These are phyloP conservation scores for Larimichthys polyactis DNA, from an alignment of 2,113 vertebrate species.

Conservation along the genomic window DNA sequence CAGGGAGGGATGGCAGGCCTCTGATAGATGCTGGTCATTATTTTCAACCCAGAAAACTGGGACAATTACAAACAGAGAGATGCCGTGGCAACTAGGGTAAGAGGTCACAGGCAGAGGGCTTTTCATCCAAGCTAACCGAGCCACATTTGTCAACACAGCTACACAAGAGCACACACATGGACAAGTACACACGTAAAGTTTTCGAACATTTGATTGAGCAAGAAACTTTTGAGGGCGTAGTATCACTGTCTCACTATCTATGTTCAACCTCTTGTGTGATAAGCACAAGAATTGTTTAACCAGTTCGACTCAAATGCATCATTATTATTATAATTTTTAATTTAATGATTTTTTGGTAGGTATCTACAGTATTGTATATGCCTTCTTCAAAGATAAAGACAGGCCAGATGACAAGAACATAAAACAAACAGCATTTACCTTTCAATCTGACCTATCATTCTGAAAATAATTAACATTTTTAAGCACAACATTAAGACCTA, in stretches of 20 bases:
- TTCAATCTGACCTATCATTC: background rate
- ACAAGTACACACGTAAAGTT: constrained; percentile 24
- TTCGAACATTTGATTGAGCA: constrained; percentile 18
- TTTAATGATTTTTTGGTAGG: background rate
- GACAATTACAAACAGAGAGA: constrained; percentile 76
- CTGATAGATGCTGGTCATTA: constrained; percentile 81
- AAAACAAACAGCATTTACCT: background rate
- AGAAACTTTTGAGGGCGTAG: background rate
- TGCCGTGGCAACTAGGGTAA: constrained; percentile 60
- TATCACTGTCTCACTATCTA: background rate
- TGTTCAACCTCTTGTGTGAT: background rate
- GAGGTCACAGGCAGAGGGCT: constrained; percentile 67
- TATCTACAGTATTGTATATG: no score
- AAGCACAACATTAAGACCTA: constrained; percentile 5
- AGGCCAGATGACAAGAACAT: background rate
- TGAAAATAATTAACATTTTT: background rate
- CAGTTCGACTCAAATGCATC: background rate
- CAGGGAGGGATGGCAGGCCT: constrained; percentile 70
- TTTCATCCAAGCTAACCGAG: constrained; percentile 51
- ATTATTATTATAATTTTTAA: background rate
- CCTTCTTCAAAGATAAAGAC: background rate
- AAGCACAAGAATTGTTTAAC: background rate
- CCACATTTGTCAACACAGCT: constrained; percentile 56
- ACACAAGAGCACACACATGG: constrained; percentile 27
- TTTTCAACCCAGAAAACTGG: constrained; percentile 75